A percentile compares a stretch with the other conserved stretches of the same genome.
Conservation (phyloP, 2,797 vertebrate genomes). For the Danio kyathit region DNA sequence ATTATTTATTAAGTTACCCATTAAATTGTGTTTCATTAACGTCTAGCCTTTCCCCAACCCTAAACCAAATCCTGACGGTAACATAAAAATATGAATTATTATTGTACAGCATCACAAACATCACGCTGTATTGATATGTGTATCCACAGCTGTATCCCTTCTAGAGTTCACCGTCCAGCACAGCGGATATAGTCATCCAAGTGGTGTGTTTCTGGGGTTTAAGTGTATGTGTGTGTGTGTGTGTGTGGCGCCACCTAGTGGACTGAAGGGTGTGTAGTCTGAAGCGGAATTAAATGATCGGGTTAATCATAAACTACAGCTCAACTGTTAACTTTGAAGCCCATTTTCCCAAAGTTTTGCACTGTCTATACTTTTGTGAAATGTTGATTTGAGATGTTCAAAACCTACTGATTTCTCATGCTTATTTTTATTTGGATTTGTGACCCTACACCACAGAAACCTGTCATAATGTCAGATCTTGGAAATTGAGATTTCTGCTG, state of each 20-base stretch:
- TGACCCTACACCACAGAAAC: too few species aligned
- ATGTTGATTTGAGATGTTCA: background rate
- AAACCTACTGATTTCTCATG: too few species aligned
- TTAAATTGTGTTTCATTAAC: too few species aligned
- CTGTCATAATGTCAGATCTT: too few species aligned
- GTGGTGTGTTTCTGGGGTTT: constrained; percentile 3
- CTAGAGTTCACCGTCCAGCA: background rate
- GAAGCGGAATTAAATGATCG: background rate
- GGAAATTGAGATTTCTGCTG: too few species aligned
- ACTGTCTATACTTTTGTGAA: background rate
- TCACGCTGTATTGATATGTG: too few species aligned
- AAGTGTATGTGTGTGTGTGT: background rate
- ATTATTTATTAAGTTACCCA: too few species aligned
- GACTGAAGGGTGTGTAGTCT: constrained; percentile 52
- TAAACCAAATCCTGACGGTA: too few species aligned
- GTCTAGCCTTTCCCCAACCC: too few species aligned
- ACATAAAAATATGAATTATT: too few species aligned
- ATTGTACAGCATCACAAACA: too few species aligned
- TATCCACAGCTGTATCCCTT: too few species aligned
- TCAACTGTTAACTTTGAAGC: constrained; percentile 5
- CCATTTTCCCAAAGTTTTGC: background rate
- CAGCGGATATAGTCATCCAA: constrained; percentile 7
- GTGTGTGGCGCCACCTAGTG: constrained; percentile 61
- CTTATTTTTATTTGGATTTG: background rate
- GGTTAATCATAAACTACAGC: constrained; percentile 7